These are phyloP conservation scores for Amiota minor DNA, from an alignment of 2,888 invertebrate genomes.

Conservation along the genomic window DNA sequence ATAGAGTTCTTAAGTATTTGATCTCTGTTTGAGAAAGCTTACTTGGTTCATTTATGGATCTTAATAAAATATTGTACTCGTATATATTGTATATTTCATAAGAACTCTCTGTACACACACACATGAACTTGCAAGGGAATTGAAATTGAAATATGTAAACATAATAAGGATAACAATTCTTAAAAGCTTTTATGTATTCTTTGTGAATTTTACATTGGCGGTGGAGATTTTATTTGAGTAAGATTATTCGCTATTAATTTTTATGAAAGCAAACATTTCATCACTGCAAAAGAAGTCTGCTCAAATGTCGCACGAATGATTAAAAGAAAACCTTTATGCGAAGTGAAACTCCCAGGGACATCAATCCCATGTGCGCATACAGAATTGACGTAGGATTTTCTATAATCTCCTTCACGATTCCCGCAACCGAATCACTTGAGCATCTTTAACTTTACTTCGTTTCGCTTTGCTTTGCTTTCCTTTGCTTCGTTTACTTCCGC, in stretches of 20 bases:
- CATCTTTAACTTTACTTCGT: conserved; percentile 6
- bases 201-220: too few species aligned
- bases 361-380: conserved; percentile 49
- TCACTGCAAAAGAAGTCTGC: background rate
- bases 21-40: too few species aligned
- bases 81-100: too few species aligned
- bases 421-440: conserved; percentile 29
- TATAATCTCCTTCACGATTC: conserved; percentile 50
- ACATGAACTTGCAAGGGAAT: too few species aligned
- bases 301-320: conserved; percentile 42
- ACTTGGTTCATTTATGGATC: too few species aligned
- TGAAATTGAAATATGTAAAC: too few species aligned
- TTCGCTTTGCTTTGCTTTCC: background rate
- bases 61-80: too few species aligned
- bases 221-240: background rate
- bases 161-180: too few species aligned
- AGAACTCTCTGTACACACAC: too few species aligned
- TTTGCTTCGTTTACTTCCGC: conserved; percentile 5
- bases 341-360: conserved; percentile 53
- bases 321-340: conserved; percentile 47
- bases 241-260: conserved; percentile 57
- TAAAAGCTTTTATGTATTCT: too few species aligned
- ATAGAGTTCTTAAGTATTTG: too few species aligned
- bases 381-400: conserved; percentile 56
- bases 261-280: conserved; percentile 53